A percentile compares a stretch with the other conserved stretches of the same genome.
Conservation (phyloP, 2,113 vertebrate species). For the Macrotus californicus region DNA sequence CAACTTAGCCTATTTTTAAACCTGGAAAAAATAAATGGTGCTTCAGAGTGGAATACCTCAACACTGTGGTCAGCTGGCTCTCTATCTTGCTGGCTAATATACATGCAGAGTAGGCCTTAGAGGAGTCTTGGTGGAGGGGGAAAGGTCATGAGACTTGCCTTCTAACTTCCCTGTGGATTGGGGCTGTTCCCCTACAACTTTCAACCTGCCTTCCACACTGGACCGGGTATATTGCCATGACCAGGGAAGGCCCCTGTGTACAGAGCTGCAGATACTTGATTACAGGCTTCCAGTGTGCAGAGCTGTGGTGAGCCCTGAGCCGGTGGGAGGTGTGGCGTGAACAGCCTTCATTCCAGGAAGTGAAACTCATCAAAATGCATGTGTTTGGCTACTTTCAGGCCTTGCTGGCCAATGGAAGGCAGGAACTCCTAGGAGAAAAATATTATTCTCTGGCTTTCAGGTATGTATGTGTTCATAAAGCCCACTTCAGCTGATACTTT, state of each 20-base stretch:
- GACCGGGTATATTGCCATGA: rapidly evolving
- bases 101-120: neutral
- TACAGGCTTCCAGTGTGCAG: neutral
- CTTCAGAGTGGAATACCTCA: neutral
- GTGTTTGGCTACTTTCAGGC: neutral
- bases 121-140: rapidly evolving
- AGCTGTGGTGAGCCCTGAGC: rapidly evolving
- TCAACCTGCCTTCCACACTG: too few relatives aligned
- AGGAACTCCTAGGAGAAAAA: neutral
- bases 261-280: neutral
- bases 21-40: neutral
- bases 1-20: neutral
- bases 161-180: rapidly evolving
- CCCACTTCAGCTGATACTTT: neutral
- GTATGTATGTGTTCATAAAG: neutral
- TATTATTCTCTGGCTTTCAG: neutral
- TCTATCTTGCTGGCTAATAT: rapidly evolving
- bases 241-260: neutral
- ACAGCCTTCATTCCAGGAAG: neutral
- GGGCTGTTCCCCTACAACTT: neutral
- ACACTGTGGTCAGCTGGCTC: neutral
- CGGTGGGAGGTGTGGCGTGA: too few relatives aligned
- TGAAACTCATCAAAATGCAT: neutral
- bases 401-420: neutral
- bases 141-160: too few relatives aligned